Conservation (phyloP, 2,797 vertebrate genomes). For the Phrynocephalus guinanensis region DNA sequence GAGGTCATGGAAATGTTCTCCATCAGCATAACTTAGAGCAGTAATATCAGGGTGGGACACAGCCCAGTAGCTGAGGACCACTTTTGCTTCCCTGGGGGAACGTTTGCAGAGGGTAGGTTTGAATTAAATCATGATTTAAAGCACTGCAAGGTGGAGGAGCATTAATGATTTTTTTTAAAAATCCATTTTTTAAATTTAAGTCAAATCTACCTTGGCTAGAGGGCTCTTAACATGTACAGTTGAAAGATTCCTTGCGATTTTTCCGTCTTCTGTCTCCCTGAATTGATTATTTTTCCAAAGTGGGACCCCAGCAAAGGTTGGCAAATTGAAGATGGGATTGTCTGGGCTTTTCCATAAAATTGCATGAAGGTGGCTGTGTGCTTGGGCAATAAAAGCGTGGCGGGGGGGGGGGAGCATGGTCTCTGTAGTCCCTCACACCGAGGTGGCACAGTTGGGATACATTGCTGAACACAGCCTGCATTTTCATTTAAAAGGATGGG, state of each 20-base stretch:
- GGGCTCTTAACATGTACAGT: neutral
- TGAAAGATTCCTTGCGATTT: neutral
- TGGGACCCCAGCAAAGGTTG: neutral
- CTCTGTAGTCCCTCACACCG: neutral
- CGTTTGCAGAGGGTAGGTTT: neutral
- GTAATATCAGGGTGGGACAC: neutral
- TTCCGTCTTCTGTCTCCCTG: neutral
- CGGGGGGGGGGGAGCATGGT: neutral
- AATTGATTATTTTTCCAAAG: neutral
- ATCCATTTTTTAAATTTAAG: too few relatives aligned
- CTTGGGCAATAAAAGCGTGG: neutral
- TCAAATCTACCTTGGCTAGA: too few relatives aligned
- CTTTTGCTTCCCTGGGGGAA: neutral
- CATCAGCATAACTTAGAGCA: neutral
- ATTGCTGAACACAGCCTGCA: neutral
- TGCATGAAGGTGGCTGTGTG: neutral
- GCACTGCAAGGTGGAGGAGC: too few relatives aligned
- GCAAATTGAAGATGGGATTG: neutral
- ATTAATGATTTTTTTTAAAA: too few relatives aligned
- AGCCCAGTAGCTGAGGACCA: neutral
- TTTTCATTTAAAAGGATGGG: neutral
- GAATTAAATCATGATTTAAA: too few relatives aligned
- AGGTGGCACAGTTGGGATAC: neutral
- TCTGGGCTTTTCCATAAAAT: neutral
- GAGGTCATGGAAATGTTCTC: neutral